Percentiles rank a stretch among this genome's conserved stretches.
These are phyloP conservation scores for Camponotus vicinus DNA, from an alignment of 1,140 invertebrate genomes.

Conservation along the genomic window DNA sequence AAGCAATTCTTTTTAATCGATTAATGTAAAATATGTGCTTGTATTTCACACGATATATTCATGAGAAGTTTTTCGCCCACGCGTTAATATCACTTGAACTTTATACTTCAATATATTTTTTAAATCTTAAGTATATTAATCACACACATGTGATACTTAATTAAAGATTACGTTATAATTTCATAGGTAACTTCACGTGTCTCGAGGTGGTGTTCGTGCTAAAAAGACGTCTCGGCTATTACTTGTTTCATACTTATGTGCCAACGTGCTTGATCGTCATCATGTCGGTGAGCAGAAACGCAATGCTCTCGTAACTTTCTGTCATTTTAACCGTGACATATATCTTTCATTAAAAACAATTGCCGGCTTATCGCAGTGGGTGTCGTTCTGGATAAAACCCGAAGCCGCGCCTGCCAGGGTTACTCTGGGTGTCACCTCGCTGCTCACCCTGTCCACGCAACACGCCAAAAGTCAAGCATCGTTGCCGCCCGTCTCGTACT, in stretches of 20 bases:
- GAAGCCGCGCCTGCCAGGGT: constrained; percentile 95
- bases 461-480: constrained; percentile 96
- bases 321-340: neutral
- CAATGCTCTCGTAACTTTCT: neutral
- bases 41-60: neutral
- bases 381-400: constrained; percentile 97
- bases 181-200: constrained; percentile 94
- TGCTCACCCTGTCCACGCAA: constrained; percentile 96
- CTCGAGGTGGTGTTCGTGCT: constrained; percentile 94
- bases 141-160: neutral
- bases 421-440: constrained; percentile 95
- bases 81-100: constrained; percentile 41
- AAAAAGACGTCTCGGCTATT: constrained; percentile 94
- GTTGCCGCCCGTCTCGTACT: constrained; percentile 95
- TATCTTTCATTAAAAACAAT: constrained; percentile 21
- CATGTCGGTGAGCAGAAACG: constrained; percentile 90
- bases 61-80: neutral
- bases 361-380: constrained; percentile 88
- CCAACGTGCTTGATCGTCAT: constrained; percentile 95
- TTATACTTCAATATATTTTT: neutral
- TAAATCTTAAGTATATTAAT: neutral
- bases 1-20: neutral
- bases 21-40: neutral
- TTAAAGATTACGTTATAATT: neutral
- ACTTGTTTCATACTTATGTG: constrained; percentile 95